These are phyloP conservation scores for Noctua janthina DNA, from an alignment of 2,888 invertebrate species.

Conservation along the genomic window DNA sequence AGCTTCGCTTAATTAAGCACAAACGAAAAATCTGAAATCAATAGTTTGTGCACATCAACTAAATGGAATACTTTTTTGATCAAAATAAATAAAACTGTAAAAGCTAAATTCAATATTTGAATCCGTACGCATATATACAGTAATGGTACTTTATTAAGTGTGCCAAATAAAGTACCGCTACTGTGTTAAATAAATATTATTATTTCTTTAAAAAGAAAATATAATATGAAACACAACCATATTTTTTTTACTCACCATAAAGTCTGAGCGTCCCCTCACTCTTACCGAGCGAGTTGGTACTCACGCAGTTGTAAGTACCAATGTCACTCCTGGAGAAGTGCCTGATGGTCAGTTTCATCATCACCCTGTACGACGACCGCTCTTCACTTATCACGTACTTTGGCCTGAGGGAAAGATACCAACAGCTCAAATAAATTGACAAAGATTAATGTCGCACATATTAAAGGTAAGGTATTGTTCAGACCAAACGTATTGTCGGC, in stretches of 20 bases:
- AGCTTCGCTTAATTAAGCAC: background rate
- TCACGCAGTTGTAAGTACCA: constrained; percentile 95
- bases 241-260: constrained; percentile 85
- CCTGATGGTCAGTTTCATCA: constrained; percentile 93
- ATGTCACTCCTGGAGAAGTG: constrained; percentile 88
- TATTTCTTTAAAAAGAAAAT: too few species aligned
- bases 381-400: constrained; percentile 94
- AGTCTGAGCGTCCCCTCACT: constrained; percentile 94
- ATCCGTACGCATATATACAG: background rate
- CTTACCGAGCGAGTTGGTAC: constrained; percentile 94
- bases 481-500: too few species aligned
- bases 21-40: background rate
- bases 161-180: background rate
- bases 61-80: background rate
- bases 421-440: background rate
- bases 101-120: background rate
- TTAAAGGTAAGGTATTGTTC: too few species aligned
- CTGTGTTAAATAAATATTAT: background rate
- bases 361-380: constrained; percentile 93
- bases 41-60: background rate
- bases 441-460: background rate
- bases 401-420: constrained; percentile 85
- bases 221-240: too few species aligned
- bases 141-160: background rate
- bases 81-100: background rate